phyloP scores from a whole-genome alignment of 2,113 vertebrate species.

The Macquaria ambigua region DNA sequence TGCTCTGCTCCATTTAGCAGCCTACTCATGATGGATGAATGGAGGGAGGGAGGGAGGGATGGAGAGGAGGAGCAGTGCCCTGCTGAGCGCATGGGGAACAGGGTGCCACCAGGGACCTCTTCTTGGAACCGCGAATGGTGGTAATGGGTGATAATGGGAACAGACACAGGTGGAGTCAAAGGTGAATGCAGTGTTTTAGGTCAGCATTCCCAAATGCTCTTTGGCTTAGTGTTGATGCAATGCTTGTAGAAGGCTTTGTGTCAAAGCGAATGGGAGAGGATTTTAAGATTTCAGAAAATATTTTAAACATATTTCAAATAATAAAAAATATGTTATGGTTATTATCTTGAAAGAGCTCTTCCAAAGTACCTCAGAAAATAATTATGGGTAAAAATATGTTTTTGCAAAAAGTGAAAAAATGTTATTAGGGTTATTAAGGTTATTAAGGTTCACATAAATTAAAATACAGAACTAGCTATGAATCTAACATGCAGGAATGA shows the following conservation, averaged over 20 bases:
- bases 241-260: slow-evolving; percentile 3
- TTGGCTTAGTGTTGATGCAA: too few relatives aligned
- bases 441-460: too few relatives aligned
- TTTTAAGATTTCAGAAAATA: background rate
- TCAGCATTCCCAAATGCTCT: slow-evolving; percentile 55
- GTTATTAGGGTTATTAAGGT: too few relatives aligned
- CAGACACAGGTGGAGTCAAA: slow-evolving; percentile 72
- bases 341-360: background rate
- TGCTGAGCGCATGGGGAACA: slow-evolving; percentile 44
- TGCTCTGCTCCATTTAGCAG: slow-evolving; percentile 78
- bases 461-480: too few relatives aligned
- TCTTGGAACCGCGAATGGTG: slow-evolving; percentile 48
- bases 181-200: slow-evolving; percentile 55
- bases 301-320: background rate
- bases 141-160: slow-evolving; percentile 75
- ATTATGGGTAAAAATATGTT: background rate
- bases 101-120: slow-evolving; percentile 63
- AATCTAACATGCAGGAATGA: background rate
- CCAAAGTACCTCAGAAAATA: background rate
- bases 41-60: slow-evolving; percentile 48
- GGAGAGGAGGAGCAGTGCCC: slow-evolving; percentile 45
- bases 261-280: background rate
- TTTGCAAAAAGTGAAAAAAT: too few relatives aligned
- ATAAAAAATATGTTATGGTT: background rate
- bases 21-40: slow-evolving; percentile 75